Percentiles rank a stretch among this genome's conserved stretches.
Evolutionary conservation across 2,797 vertebrate genomes (phyloP).

Genomic region (Scleropages formosus): DNA sequence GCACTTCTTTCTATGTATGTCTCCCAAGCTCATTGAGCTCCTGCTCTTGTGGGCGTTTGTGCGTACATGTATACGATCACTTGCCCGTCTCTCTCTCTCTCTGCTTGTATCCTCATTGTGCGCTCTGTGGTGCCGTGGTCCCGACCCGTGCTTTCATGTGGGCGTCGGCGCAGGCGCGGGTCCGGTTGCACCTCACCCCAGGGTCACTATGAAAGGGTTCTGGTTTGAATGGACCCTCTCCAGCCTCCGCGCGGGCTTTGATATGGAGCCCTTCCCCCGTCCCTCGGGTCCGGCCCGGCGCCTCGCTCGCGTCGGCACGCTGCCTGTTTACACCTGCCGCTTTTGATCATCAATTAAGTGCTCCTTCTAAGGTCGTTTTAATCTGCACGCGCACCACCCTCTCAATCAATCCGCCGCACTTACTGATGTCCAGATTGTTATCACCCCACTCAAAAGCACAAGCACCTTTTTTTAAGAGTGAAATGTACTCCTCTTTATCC

Average conservation of each 20-base stretch:
- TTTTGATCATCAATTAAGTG: conserved; percentile 73
- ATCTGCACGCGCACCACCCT: conserved; percentile 43
- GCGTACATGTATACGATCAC: too few relatives aligned
- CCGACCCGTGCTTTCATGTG: conserved; percentile 42
- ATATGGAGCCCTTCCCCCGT: conserved; percentile 46
- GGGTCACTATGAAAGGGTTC: conserved; percentile 71
- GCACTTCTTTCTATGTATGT: too few relatives aligned
- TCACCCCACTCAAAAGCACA: conserved; percentile 35
- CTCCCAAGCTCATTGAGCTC: too few relatives aligned
- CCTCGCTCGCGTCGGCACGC: conserved; percentile 40
- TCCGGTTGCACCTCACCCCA: conserved; percentile 46
- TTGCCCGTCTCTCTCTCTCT: too few relatives aligned
- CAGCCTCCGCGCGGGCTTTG: conserved; percentile 55
- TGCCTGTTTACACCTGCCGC: conserved; percentile 65
- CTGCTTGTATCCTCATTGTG: not conserved
- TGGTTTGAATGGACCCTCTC: conserved; percentile 59
- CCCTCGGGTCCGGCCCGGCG: conserved; percentile 40
- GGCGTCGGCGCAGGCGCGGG: conserved; percentile 38
- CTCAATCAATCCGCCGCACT: conserved; percentile 52
- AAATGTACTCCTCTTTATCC: conserved; percentile 39
- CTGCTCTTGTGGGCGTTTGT: too few relatives aligned
- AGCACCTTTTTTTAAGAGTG: conserved; percentile 32
- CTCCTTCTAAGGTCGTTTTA: conserved; percentile 51
- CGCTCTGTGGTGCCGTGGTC: not conserved
- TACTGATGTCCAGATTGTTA: conserved; percentile 50